Evolutionary conservation across 2,797 vertebrate genomes (phyloP).

Genomic region (Pelodytes ibericus): DNA sequence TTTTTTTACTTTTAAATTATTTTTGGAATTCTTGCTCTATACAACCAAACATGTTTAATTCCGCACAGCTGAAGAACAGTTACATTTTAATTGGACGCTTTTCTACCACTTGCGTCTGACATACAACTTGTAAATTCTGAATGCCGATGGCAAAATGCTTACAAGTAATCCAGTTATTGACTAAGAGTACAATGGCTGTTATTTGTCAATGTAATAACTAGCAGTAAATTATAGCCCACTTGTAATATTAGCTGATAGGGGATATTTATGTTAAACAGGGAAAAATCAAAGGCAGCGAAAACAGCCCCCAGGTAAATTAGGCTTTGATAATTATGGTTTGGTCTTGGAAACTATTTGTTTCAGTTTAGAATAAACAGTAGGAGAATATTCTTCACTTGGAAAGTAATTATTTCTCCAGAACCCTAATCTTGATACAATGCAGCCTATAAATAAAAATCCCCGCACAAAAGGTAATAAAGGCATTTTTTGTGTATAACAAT

Average conservation of each 20-base stretch:
- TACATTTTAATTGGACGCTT: conserved; percentile 20
- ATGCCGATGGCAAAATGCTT: too few species aligned
- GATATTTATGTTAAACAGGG: not conserved
- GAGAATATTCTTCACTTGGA: not conserved
- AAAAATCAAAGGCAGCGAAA: not conserved
- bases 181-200: not conserved
- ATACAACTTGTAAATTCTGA: too few species aligned
- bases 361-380: conserved; percentile 1
- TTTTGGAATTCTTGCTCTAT: too few species aligned
- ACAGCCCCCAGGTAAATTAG: not conserved
- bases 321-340: conserved; percentile 6
- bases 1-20: too few species aligned
- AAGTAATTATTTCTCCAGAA: not conserved
- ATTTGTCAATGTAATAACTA: conserved; percentile 16
- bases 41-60: too few species aligned
- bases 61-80: not conserved
- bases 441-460: too few species aligned
- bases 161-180: conserved; percentile 1
- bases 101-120: not conserved
- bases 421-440: too few species aligned
- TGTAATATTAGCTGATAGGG: conserved; percentile 22
- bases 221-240: conserved; percentile 2
- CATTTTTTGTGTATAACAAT: too few species aligned
- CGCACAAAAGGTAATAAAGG: too few species aligned
- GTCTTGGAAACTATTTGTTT: not conserved